phyloP scores from a whole-genome alignment of 2,113 vertebrate genomes.

The Rattus rattus region DNA sequence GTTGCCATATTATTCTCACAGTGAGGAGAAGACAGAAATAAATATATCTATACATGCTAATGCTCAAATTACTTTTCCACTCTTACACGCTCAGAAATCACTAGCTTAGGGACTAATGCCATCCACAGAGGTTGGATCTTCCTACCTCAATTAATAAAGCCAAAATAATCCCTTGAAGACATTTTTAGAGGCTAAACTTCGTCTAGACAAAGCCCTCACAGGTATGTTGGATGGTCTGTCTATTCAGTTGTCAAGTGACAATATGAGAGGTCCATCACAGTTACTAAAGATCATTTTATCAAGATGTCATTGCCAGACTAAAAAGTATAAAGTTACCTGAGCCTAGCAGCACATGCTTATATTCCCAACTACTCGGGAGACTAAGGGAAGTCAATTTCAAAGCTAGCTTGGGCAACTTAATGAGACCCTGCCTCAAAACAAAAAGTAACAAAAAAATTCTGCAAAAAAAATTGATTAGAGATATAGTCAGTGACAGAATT shows the following conservation, averaged over 20 bases:
- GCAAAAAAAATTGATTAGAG: not conserved
- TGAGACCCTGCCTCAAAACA: not conserved
- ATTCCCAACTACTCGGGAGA: no score
- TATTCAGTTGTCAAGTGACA: not conserved
- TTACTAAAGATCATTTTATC: slow-evolving; percentile 16
- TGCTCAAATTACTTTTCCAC: not conserved
- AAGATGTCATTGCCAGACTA: slow-evolving; percentile 11
- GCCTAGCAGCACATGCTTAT: no score
- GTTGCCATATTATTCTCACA: not conserved
- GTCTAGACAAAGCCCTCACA: not conserved
- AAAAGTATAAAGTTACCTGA: not conserved
- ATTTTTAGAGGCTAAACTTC: not conserved
- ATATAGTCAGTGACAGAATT: not conserved
- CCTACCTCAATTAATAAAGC: not conserved
- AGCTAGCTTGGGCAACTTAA: not conserved
- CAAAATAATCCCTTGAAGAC: not conserved
- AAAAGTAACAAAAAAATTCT: not conserved
- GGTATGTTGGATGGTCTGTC: not conserved
- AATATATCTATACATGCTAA: not conserved
- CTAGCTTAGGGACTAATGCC: not conserved
- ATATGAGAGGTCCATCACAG: not conserved
- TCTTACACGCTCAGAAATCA: not conserved
- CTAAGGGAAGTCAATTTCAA: no score
- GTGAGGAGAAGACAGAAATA: not conserved
- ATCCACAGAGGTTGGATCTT: not conserved